A percentile compares a stretch with the other conserved stretches of the same genome.
Conservation (phyloP, 2,888 invertebrate species). For the Leucania comma region DNA sequence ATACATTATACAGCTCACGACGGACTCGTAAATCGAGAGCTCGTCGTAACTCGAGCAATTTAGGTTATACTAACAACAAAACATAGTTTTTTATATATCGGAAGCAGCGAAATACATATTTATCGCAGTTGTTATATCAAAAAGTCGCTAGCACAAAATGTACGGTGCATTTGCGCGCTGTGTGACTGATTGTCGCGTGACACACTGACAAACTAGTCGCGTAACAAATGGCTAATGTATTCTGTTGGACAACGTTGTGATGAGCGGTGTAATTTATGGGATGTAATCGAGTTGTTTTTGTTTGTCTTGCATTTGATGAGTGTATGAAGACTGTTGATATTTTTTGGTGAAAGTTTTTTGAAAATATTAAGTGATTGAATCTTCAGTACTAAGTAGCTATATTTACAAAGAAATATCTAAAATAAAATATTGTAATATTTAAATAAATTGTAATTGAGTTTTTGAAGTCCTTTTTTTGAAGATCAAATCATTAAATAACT, state of each 20-base stretch:
- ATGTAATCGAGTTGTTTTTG: constrained; percentile 8
- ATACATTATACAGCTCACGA: constrained; percentile 49
- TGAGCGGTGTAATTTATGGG: constrained; percentile 44
- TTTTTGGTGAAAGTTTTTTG: not conserved
- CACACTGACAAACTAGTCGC: constrained; percentile 40
- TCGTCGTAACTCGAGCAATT: constrained; percentile 51
- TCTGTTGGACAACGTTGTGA: constrained; percentile 22
- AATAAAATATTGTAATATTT: too few relatives aligned
- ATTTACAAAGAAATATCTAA: not conserved
- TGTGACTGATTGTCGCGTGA: constrained; percentile 63
- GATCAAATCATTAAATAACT: too few relatives aligned
- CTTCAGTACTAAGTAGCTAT: not conserved
- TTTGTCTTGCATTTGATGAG: not conserved
- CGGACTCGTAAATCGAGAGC: constrained; percentile 36
- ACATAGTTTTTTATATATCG: constrained; percentile 49
- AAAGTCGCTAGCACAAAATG: constrained; percentile 50
- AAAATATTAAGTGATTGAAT: not conserved
- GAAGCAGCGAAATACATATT: constrained; percentile 61
- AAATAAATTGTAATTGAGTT: not conserved
- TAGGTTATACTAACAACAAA: constrained; percentile 37
- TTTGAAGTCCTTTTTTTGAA: not conserved
- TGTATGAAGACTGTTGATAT: not conserved
- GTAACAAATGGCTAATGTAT: constrained; percentile 30
- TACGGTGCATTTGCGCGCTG: constrained; percentile 47
- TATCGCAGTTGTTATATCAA: constrained; percentile 60